Evolutionary conservation across 2,888 invertebrate species (phyloP), one percentile per base, ranked within the genome.

Genomic region (Pilophorus perplexus): DNA sequence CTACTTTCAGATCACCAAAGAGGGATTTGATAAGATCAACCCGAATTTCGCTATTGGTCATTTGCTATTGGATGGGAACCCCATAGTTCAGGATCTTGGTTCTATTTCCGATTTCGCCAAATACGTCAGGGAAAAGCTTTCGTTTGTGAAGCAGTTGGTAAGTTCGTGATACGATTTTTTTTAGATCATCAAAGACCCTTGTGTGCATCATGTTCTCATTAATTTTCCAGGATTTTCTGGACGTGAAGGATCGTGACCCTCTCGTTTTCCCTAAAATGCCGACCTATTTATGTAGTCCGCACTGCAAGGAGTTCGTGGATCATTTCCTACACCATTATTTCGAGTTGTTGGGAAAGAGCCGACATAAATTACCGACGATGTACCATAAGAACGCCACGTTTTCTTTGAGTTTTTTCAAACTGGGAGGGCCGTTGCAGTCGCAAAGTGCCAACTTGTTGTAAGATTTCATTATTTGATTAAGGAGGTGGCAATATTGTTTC

Each of bases 261-360:
- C 10, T 12, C 5, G 14, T 42, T 6, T 14, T 14, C 42, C 6
- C 14, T 10, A 42, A 42, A 10, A 5, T 42, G 42, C 42, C 16
- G 14, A 46, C 60, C 22, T 62, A 27, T 22, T n/a, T 65, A 12
- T 8, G 12, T 3, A 23, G 42, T 2, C 54, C 42, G 10, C 54
- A 52, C 1, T 54, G 42, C 44, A 27, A 40, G 4, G 10, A 25
- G 5, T 65, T 65, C 22, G 64, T 65, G 4, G 64, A 65, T 28
- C 64, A 65, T 54, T 65, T 65, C 22, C 3, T 65, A 20, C 28
- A 28, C 27, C 64, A 65, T 18, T 54, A 40, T 42, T 52, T 52
- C 23, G 25, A 22, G 5, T 22, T 54, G 18, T 54, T 52, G 28
- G 23, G 16, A 2, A 40, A 10, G 20, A 27, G 54, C 28, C 40